A percentile compares a stretch with the other conserved stretches of the same genome.
Evolutionary conservation across 2,797 vertebrate species (phyloP).

Genomic region (Alectoris magna): DNA sequence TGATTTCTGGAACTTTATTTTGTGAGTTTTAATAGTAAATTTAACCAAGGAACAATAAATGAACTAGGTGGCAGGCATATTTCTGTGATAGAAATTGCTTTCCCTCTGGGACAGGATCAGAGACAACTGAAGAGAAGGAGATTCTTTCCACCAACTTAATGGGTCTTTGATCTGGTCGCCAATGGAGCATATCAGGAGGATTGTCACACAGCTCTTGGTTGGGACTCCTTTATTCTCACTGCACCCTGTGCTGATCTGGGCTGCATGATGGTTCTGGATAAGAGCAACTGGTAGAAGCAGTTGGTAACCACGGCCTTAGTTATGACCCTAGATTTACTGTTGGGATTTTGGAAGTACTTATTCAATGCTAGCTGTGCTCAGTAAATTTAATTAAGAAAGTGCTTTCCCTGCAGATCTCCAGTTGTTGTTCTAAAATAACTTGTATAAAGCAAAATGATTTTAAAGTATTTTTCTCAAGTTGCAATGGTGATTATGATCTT

Average conservation of each 20-base stretch:
- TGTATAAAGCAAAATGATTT: background rate
- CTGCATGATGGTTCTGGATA: background rate
- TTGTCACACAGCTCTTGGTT: background rate
- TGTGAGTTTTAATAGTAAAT: conserved; percentile 17
- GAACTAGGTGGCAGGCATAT: background rate
- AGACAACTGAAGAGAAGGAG: background rate
- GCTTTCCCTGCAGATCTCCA: background rate
- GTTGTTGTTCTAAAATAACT: background rate
- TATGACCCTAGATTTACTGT: background rate
- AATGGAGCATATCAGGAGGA: background rate
- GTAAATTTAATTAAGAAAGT: background rate
- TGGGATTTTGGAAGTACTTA: background rate
- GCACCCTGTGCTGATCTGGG: background rate
- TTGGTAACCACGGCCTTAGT: background rate
- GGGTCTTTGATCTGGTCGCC: background rate
- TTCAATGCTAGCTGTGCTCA: background rate
- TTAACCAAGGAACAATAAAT: conserved; percentile 50
- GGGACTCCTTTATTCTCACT: background rate
- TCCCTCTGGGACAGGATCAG: conserved; percentile 29
- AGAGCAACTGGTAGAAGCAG: background rate
- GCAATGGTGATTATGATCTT: background rate
- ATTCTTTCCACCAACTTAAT: background rate
- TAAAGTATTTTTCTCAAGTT: background rate
- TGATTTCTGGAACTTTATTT: conserved; percentile 39
- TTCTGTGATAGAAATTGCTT: conserved; percentile 31